Conservation (phyloP, 2,888 invertebrate genomes). For the Eupithecia inturbata region DNA sequence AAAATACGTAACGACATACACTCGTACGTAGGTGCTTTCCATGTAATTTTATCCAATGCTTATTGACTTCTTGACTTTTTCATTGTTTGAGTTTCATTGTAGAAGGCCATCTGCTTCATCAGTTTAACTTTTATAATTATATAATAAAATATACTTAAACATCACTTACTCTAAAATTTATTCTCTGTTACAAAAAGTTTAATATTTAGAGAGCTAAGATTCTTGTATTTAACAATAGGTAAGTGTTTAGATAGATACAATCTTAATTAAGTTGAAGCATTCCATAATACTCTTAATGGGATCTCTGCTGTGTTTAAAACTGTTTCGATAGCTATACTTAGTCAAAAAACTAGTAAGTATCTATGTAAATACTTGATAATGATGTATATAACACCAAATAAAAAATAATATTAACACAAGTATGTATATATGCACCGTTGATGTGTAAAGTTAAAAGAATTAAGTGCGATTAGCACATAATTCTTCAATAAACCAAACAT, state of each 20-base stretch:
- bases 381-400: slow-evolving; percentile 46
- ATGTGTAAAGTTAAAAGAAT: slow-evolving; percentile 25
- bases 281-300: slow-evolving; percentile 80
- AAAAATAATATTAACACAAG: slow-evolving; percentile 48
- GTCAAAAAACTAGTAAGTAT: slow-evolving; percentile 68
- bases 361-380: slow-evolving; percentile 62
- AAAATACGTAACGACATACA: slow-evolving; percentile 49
- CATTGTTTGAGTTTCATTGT: not conserved
- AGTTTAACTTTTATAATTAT: not conserved
- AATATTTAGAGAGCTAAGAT: slow-evolving; percentile 61
- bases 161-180: slow-evolving; percentile 31
- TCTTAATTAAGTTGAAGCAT: slow-evolving; percentile 79
- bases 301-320: slow-evolving; percentile 82
- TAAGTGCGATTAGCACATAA: slow-evolving; percentile 19
- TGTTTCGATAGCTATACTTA: slow-evolving; percentile 62
- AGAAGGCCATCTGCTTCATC: not conserved
- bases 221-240: slow-evolving; percentile 51
- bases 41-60: not conserved
- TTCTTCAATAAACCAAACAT: slow-evolving; percentile 25
- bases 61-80: not conserved
- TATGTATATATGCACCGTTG: not conserved
- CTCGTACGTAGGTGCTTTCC: slow-evolving; percentile 6
- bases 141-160: not conserved
- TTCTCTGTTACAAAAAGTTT: slow-evolving; percentile 54
- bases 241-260: slow-evolving; percentile 78